Conservation (phyloP, 2,888 invertebrate genomes). For the Phengaris arion region DNA sequence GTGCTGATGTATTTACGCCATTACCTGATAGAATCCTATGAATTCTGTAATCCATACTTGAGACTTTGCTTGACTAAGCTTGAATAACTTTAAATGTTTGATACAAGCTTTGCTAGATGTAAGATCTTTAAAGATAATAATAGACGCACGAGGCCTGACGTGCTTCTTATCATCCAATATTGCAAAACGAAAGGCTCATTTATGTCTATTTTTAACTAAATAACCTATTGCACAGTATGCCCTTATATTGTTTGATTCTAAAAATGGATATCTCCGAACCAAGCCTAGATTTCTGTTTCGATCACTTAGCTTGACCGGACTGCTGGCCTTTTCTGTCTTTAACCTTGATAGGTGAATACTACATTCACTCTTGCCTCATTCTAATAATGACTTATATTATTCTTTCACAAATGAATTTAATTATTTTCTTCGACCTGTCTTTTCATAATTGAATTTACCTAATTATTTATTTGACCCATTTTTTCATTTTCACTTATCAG, state of each 20-base stretch:
- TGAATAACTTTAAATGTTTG: no score
- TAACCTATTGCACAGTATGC: not conserved
- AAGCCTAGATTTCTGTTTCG: conserved; percentile 4
- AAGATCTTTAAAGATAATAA: no score
- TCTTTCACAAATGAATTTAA: not conserved
- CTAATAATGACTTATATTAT: not conserved
- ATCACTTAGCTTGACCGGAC: not conserved
- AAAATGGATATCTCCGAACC: not conserved
- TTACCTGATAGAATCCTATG: no score
- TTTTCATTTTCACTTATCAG: not conserved
- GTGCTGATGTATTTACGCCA: no score
- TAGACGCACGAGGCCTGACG: no score
- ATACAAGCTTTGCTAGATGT: no score
- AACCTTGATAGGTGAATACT: not conserved
- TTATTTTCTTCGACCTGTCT: not conserved
- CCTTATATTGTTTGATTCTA: conserved; percentile 11
- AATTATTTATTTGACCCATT: not conserved
- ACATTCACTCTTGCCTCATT: conserved; percentile 11
- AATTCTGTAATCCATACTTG: no score
- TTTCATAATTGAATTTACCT: not conserved
- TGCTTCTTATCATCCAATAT: no score
- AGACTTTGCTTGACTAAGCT: no score
- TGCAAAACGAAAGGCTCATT: no score
- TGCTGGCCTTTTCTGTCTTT: conserved; percentile 3
- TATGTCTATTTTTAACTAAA: no score